Percentiles rank a stretch among this genome's conserved stretches.
Conservation (phyloP, 2,888 invertebrate species). For the Choreutis nemorana region DNA sequence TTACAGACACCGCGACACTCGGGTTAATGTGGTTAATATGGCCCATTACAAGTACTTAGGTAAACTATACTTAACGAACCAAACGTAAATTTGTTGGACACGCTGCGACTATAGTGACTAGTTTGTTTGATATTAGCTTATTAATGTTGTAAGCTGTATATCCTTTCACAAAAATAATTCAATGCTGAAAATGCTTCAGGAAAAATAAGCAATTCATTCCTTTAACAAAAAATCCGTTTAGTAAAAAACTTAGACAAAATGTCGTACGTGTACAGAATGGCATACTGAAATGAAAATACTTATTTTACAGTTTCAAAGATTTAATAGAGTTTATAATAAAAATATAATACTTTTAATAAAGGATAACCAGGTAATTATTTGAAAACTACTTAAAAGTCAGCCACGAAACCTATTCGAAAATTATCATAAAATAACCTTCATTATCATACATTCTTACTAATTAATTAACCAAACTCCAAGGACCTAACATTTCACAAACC, state of each 20-base stretch:
- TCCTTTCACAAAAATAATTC: too few relatives aligned
- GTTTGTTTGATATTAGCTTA: background rate
- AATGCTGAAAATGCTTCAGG: too few relatives aligned
- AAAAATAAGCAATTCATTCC: too few relatives aligned
- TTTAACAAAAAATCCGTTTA: too few relatives aligned
- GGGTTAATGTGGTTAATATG: constrained; percentile 62
- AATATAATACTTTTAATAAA: too few relatives aligned
- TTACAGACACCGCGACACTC: constrained; percentile 37
- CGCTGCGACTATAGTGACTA: constrained; percentile 46
- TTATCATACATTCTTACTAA: constrained; percentile 50
- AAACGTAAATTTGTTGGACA: constrained; percentile 50
- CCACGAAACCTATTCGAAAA: constrained; percentile 27
- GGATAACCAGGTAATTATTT: too few relatives aligned
- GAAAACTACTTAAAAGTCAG: too few relatives aligned
- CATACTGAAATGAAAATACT: too few relatives aligned
- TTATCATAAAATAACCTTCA: constrained; percentile 42
- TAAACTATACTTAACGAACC: constrained; percentile 58
- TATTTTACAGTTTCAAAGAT: too few relatives aligned
- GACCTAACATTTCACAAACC: constrained; percentile 42
- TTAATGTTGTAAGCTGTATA: too few relatives aligned
- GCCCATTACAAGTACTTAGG: constrained; percentile 56
- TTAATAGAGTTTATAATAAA: too few relatives aligned
- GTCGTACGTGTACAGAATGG: background rate
- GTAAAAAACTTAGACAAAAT: background rate
- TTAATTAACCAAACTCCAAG: constrained; percentile 47